Percentiles rank a stretch among this genome's conserved stretches.
Evolutionary conservation across 2,113 vertebrate genomes (phyloP).

Genomic region (Sialia sialis): DNA sequence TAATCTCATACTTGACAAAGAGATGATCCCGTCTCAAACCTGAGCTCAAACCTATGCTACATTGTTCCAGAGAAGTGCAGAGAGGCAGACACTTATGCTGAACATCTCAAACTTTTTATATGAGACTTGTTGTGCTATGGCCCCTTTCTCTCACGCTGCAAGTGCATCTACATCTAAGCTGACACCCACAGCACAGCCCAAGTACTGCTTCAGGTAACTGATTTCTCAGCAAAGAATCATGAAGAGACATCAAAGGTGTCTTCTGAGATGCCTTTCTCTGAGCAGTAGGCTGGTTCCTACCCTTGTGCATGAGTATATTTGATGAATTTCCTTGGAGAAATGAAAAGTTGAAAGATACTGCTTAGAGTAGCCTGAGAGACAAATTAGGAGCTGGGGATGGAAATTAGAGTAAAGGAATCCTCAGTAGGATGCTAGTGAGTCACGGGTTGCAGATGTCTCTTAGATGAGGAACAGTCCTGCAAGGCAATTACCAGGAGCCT

Average conservation of each 20-base stretch:
- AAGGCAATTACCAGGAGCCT: neutral
- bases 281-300: neutral
- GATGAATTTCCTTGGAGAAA: neutral
- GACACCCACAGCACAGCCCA: neutral
- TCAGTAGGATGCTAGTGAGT: neutral
- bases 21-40: neutral
- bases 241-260: neutral
- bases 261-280: neutral
- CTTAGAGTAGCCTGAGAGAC: neutral
- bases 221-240: neutral
- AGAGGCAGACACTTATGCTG: neutral
- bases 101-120: neutral
- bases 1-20: neutral
- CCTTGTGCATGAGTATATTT: neutral
- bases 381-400: neutral
- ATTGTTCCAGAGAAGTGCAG: neutral
- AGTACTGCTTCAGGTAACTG: neutral
- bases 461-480: neutral
- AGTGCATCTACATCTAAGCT: neutral
- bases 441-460: neutral
- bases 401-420: slow-evolving; percentile 29
- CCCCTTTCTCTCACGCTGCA: neutral
- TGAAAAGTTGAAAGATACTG: neutral
- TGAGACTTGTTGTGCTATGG: neutral
- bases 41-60: neutral